Evolutionary conservation across 92 coral and sea anemone genomes (phyloP).

Genomic region (Scolanthus callimorphus): DNA sequence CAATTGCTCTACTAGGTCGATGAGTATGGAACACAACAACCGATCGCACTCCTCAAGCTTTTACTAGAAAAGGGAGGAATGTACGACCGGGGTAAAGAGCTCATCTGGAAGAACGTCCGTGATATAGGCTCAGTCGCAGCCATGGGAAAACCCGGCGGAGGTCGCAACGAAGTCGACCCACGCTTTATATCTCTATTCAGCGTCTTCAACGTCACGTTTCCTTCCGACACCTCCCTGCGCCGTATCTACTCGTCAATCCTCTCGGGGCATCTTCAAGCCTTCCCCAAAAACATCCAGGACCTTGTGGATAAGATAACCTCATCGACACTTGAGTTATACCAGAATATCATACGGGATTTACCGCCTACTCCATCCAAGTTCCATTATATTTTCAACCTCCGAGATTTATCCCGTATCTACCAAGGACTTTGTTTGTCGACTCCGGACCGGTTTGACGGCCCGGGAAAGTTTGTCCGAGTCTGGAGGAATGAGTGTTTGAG

Average conservation of each 20-base stretch:
- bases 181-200: conserved; percentile 97
- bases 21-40: conserved; percentile 97
- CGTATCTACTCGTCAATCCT: conserved; percentile 92
- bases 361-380: conserved; percentile 99
- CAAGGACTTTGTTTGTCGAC: conserved; percentile 96
- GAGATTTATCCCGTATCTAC: conserved; percentile 95
- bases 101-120: conserved; percentile 85
- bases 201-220: conserved; percentile 96
- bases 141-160: conserved; percentile 99
- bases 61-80: conserved; percentile 95
- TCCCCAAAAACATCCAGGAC: conserved; percentile 77
- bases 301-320: conserved; percentile 70
- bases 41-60: conserved; percentile 90
- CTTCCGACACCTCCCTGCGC: conserved; percentile 87
- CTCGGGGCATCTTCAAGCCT: conserved; percentile 86
- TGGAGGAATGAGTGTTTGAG: conserved; percentile 99
- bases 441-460: conserved; percentile 89
- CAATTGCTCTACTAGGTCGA: conserved; percentile 70
- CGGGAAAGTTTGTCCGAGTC: conserved; percentile 86
- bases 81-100: conserved; percentile 98
- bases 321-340: conserved; percentile 80
- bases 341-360: conserved; percentile 76
- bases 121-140: conserved; percentile 99
- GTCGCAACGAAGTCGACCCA: conserved; percentile 98
- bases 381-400: conserved; percentile 97